Percentiles rank a stretch among this genome's conserved stretches.
phyloP scores from a whole-genome alignment of 2,113 vertebrate species.

The Phalacrocorax carbo region DNA sequence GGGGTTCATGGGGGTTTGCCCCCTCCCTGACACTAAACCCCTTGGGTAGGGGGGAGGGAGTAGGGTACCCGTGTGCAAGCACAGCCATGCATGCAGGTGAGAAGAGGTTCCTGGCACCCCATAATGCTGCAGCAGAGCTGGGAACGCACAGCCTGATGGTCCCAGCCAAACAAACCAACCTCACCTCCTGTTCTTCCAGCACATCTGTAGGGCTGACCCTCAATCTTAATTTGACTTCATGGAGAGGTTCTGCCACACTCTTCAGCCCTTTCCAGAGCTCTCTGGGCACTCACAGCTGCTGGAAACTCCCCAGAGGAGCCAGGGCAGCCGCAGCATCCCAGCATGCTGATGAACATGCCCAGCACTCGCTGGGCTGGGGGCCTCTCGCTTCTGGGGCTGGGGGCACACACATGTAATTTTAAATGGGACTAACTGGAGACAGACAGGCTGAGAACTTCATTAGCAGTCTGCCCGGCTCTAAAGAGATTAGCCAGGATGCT shows the following conservation, averaged over 20 bases:
- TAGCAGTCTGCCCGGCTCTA: neutral
- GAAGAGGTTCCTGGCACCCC: neutral
- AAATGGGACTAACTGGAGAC: neutral
- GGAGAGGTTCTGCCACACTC: neutral
- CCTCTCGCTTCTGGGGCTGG: neutral
- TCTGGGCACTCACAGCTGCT: neutral
- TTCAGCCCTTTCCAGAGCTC: neutral
- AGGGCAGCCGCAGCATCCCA: neutral
- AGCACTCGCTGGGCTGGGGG: neutral
- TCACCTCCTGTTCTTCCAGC: neutral
- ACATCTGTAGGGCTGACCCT: neutral
- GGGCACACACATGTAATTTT: accelerated
- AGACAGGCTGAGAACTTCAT: neutral
- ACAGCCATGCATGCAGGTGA: accelerated
- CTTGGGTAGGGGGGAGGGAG: neutral
- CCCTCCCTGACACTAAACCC: neutral
- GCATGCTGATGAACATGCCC: neutral
- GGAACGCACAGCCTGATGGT: neutral
- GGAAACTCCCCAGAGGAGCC: neutral
- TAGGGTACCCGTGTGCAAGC: neutral
- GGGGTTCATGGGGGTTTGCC: neutral
- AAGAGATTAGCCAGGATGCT: neutral
- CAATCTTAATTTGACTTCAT: too few species aligned
- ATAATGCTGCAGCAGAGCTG: neutral
- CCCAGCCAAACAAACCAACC: neutral